Evolutionary conservation across 2,797 vertebrate genomes (phyloP).

Genomic region (Geotria australis): DNA sequence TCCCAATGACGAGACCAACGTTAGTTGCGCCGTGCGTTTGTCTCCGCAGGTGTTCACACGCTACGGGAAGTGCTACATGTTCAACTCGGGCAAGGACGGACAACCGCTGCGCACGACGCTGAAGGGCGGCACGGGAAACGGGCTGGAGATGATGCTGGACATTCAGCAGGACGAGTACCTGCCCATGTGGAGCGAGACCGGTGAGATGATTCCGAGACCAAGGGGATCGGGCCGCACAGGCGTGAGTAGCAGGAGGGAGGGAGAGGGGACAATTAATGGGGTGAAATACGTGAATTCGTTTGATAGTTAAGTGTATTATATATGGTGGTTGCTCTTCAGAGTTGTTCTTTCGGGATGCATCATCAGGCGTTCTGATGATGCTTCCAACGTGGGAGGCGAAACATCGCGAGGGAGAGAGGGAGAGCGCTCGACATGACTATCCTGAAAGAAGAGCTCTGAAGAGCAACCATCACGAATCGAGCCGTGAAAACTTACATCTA

Average conservation of each 20-base stretch:
- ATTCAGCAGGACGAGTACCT: conserved; percentile 95
- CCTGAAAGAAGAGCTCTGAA: no score
- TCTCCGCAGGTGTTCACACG: conserved; percentile 49
- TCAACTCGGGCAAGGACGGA: conserved; percentile 67
- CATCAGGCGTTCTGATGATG: no score
- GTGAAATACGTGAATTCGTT: no score
- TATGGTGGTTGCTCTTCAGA: no score
- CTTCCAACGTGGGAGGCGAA: no score
- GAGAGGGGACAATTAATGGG: neutral
- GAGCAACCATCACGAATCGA: no score
- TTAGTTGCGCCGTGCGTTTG: neutral
- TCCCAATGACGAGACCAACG: no score
- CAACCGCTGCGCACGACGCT: conserved; percentile 44
- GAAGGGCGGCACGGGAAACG: conserved; percentile 86
- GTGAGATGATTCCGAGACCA: conserved; percentile 11
- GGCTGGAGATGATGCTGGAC: conserved; percentile 92
- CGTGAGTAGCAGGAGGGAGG: neutral
- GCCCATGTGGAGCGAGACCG: conserved; percentile 85
- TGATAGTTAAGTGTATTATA: no score
- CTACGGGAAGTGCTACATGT: conserved; percentile 95
- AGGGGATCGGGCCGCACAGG: neutral
- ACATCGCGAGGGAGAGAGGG: no score
- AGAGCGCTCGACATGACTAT: no score
- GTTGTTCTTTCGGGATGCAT: no score
- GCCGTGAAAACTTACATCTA: no score